Base-by-base conservation (phyloP, 2,888 invertebrate genomes). In the Spialia ferax region DNA sequence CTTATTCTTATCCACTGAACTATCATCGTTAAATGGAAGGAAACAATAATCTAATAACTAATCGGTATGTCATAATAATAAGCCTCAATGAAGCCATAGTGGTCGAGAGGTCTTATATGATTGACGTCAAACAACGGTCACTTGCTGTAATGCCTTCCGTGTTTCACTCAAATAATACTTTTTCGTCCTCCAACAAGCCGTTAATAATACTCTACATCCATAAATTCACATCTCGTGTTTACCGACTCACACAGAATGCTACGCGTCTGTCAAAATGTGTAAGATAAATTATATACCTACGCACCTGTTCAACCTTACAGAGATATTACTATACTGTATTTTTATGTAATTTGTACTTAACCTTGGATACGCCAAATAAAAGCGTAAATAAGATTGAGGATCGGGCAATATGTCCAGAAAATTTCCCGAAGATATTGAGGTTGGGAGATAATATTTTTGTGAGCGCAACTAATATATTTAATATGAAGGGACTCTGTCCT, bases 261-360 rank as follows among this genome's bases (percentile, higher is more conserved):
- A 55, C 54, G 32, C 60, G 59, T 54, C 52, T 66, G 66, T 66
- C 66, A 66, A 66, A 66, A 45, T 66, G 23, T 61, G 66, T 61
- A 66, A 45, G 66, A 66, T 67, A 61, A 67, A 67, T 67, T 67
- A 55, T 67, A 61, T 55, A n/a, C n/a, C n/a, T n/a, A 67, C 67
- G 55, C 61, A 67, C 67, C 67, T 61, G 61, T 61, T 67, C 55
- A 13, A 48, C 18, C n/a, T 18, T 23, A 65, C 15, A 26, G 29
- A 52, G 26, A 42, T 26, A 48, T 18, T 15, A 42, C 7, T 42
- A 42, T 11, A 42, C 42, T 42, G 15, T 63, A 66, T 60, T 61
- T 63, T 65, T 65, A 59, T 59, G 50, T 65, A 52, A 48, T 64
- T 45, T 65, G 50, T 64, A 57, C 32, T 64, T 57, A 64, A 57